Percentiles rank a stretch among this genome's conserved stretches.
These are phyloP conservation scores for Noctua pronuba DNA, from an alignment of 2,888 invertebrate species.

Conservation along the genomic window DNA sequence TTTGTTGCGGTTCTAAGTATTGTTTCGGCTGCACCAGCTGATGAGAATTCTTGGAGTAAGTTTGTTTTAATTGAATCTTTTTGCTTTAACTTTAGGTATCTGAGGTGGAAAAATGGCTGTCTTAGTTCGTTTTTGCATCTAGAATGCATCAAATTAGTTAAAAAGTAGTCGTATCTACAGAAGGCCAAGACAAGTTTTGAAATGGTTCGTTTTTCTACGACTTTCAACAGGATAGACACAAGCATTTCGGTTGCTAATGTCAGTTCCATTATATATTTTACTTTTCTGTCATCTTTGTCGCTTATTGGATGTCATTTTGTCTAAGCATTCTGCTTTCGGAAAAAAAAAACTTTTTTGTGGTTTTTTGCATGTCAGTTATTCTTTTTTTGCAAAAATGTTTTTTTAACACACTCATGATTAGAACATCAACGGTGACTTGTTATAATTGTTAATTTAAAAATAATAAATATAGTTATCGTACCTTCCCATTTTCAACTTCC, in stretches of 20 bases:
- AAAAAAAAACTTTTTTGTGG: no score
- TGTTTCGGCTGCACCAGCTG: constrained; percentile 29
- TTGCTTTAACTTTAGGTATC: background rate
- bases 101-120: background rate
- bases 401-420: background rate
- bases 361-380: no score
- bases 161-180: background rate
- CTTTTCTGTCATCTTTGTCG: background rate
- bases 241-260: background rate
- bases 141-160: background rate
- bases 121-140: background rate
- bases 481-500: background rate
- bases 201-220: background rate
- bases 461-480: background rate
- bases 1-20: constrained; percentile 17
- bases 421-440: background rate
- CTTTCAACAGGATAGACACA: background rate
- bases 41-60: constrained; percentile 17
- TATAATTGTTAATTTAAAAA: background rate
- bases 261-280: background rate
- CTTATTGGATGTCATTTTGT: background rate
- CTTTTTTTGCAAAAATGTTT: no score
- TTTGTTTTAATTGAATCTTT: background rate
- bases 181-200: background rate
- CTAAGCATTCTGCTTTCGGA: no score